These are phyloP conservation scores for Empidonax traillii DNA, from an alignment of 2,113 vertebrate species.

Conservation along the genomic window DNA sequence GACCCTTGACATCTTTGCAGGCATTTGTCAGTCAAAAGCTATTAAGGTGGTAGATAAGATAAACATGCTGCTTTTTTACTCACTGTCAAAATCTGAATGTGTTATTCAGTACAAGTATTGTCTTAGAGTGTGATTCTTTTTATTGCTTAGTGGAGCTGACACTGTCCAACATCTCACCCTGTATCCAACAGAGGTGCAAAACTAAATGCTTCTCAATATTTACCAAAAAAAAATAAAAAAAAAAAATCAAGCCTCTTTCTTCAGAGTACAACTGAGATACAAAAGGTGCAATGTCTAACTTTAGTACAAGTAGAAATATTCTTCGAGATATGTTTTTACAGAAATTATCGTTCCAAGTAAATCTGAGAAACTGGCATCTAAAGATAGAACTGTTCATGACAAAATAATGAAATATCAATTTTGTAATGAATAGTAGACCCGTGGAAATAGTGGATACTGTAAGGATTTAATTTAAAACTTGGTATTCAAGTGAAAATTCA, in stretches of 20 bases:
- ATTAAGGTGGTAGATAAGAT: neutral
- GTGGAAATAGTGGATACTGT: neutral
- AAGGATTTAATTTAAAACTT: constrained; percentile 31
- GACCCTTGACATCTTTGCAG: neutral
- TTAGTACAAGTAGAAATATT: neutral
- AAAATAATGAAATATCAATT: neutral
- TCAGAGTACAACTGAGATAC: neutral
- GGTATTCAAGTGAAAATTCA: constrained; percentile 41
- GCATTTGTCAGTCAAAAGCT: neutral
- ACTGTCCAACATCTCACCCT: neutral
- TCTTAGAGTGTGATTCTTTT: neutral
- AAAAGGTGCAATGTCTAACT: neutral
- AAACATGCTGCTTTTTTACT: neutral
- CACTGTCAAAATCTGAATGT: neutral
- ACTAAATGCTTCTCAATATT: neutral
- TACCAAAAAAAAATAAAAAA: neutral
- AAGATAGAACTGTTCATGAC: neutral
- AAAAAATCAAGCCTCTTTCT: neutral
- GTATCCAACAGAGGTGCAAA: neutral
- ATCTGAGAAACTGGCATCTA: neutral
- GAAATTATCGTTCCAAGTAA: neutral
- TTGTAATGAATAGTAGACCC: neutral
- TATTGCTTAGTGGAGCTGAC: neutral
- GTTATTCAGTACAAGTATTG: neutral
- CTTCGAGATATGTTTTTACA: neutral